phyloP scores from a whole-genome alignment of 2,888 invertebrate species.

The Oscheius myriophilus region DNA sequence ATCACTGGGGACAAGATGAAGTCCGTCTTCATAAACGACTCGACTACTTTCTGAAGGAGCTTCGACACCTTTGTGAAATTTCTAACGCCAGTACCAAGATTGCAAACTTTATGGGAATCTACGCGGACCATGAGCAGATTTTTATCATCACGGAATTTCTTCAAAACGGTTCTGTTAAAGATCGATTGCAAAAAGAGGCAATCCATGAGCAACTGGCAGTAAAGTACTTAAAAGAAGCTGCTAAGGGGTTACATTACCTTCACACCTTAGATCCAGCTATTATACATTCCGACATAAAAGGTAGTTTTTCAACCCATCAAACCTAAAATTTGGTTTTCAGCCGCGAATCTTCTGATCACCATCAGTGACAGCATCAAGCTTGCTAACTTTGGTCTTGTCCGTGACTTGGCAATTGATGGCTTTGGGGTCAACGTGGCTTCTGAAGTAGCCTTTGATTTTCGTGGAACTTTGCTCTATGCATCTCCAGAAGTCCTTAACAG shows the following conservation, averaged over 20 bases:
- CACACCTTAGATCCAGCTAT: conserved; percentile 49
- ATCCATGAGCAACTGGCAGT: conserved; percentile 48
- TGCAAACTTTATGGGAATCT: conserved; percentile 54
- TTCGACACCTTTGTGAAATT: conserved; percentile 48
- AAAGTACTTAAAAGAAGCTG: conserved; percentile 49
- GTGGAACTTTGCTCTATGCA: conserved; percentile 53
- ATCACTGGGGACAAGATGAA: conserved; percentile 54
- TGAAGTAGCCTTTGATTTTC: conserved; percentile 54
- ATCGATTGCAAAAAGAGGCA: conserved; percentile 40
- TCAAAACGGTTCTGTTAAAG: conserved; percentile 51
- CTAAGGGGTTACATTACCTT: conserved; percentile 52
- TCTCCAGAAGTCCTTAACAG: conserved; percentile 58
- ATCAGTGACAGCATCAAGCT: conserved; percentile 52
- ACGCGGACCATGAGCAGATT: conserved; percentile 41
- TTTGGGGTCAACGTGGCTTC: conserved; percentile 57
- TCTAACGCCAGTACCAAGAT: conserved; percentile 44
- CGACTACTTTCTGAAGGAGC: conserved; percentile 49
- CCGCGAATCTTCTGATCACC: conserved; percentile 56
- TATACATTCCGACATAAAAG: conserved; percentile 57
- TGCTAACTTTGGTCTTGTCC: conserved; percentile 58
- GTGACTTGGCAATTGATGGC: conserved; percentile 57
- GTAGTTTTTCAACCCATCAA: too few species aligned
- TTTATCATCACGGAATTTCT: conserved; percentile 54
- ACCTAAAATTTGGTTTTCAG: conserved; percentile 19
- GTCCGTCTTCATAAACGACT: conserved; percentile 36